Base-by-base conservation (phyloP, 1,140 invertebrate species). In the Atopsyche davidsoni region DNA sequence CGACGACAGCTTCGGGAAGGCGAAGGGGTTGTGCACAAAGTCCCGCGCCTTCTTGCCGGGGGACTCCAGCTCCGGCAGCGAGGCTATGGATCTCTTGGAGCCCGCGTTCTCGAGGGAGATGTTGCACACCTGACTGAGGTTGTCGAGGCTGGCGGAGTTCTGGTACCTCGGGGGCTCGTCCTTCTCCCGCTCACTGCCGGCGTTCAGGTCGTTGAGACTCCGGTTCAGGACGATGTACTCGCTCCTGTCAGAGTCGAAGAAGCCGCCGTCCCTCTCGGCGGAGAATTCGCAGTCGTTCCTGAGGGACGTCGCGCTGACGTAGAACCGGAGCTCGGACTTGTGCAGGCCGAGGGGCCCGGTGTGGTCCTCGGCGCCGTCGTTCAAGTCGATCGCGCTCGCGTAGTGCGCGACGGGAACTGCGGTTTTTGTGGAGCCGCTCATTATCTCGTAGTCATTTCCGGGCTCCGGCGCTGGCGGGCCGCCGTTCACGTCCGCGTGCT, bases 121-220 rank as follows among this genome's bases (percentile, higher is more conserved):
- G 18, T 58, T 58, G 40, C 55, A 58, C 3, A 58, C 51, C 43
- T 58, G 55, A 28, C 55, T 58, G 39, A 58, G 28, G 31, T 58
- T 58, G 43, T 58, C 55, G 13, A 58, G 31, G 36, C 55, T 58
- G 34, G 55, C 47, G 3, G 55, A 58, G 21, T 58, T 58, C 42
- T 58, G 51, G 38, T 58, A 53, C 46, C 47, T 53, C 7, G 36
- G 34, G 1, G 32, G 24, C 19, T 50, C 42, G 17, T 45, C 16
- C 2, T 25, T 24, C 4, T 47, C 46, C n/a, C n/a, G n/a, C n/a
- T n/a, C n/a, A n/a, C n/a, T n/a, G 16, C 31, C 19, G 10, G 11
- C 16, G 11, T 40, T 40, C 31, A 53, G 10, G 21, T 58, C 55
- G 34, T 58, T 58, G 10, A 58, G 39, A 32, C 51, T 53, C 25